A percentile compares a stretch with the other conserved stretches of the same genome.
Conservation (phyloP, 2,113 vertebrate genomes). For the Indri indri region DNA sequence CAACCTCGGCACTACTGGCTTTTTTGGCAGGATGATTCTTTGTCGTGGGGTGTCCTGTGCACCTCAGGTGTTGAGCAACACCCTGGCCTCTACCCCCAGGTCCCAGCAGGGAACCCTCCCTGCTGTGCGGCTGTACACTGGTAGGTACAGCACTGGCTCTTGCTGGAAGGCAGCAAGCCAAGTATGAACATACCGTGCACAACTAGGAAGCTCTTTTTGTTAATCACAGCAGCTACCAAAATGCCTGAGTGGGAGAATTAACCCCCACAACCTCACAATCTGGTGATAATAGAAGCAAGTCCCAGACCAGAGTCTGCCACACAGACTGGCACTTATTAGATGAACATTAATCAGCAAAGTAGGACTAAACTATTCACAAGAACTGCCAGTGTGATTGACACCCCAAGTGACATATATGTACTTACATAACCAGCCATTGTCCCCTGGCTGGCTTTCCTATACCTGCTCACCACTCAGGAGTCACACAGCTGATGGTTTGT, state of each 20-base stretch:
- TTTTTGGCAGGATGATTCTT: background rate
- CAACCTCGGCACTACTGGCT: background rate
- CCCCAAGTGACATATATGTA: background rate
- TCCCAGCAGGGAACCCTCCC: background rate
- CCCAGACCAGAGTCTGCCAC: background rate
- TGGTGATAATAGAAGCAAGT: no score
- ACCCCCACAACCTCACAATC: background rate
- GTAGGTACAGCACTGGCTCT: background rate
- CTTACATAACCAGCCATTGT: no score
- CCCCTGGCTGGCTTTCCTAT: no score
- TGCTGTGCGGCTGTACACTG: background rate
- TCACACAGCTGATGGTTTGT: no score
- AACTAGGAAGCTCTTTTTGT: background rate
- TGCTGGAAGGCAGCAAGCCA: background rate
- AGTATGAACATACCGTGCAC: accelerated
- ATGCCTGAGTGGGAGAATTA: background rate
- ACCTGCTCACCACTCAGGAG: no score
- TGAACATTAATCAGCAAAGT: background rate
- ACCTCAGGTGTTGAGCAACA: accelerated
- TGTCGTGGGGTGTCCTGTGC: background rate
- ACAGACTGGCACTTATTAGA: background rate
- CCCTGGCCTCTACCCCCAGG: background rate
- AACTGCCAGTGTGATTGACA: background rate
- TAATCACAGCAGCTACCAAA: background rate
- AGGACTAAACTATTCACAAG: accelerated